These are phyloP conservation scores for Pelodytes ibericus DNA, from an alignment of 2,797 vertebrate genomes.

Conservation along the genomic window DNA sequence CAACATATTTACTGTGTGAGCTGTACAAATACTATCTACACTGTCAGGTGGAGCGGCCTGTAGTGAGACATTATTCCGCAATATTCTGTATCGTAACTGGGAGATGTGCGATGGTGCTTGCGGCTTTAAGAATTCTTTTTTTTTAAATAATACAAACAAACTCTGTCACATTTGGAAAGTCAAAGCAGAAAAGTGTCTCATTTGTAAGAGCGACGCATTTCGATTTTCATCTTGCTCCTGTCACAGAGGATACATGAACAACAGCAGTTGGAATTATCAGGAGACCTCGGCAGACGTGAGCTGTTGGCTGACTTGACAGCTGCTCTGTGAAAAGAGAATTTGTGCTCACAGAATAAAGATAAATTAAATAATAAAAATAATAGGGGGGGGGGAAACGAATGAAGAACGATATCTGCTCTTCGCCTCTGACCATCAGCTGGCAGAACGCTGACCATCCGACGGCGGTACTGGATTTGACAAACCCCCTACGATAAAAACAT, in stretches of 20 bases:
- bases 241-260: conserved; percentile 65
- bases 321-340: conserved; percentile 63
- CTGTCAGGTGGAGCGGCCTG: no score
- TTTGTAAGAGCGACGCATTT: conserved; percentile 67
- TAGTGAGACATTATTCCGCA: no score
- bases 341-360: conserved; percentile 58
- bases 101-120: not conserved
- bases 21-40: no score
- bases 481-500: no score
- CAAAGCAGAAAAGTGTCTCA: conserved; percentile 67
- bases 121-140: not conserved
- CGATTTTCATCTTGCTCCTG: conserved; percentile 65
- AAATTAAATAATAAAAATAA: conserved; percentile 54
- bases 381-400: no score
- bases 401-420: no score
- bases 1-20: no score
- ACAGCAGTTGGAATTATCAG: conserved; percentile 63
- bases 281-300: conserved; percentile 58
- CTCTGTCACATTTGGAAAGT: conserved; percentile 62
- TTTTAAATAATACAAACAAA: conserved; percentile 37
- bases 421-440: no score
- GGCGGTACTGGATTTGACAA: no score
- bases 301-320: conserved; percentile 64
- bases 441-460: no score
- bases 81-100: no score